phyloP scores from a whole-genome alignment of 2,888 invertebrate genomes.

The Odontothrips loti region DNA sequence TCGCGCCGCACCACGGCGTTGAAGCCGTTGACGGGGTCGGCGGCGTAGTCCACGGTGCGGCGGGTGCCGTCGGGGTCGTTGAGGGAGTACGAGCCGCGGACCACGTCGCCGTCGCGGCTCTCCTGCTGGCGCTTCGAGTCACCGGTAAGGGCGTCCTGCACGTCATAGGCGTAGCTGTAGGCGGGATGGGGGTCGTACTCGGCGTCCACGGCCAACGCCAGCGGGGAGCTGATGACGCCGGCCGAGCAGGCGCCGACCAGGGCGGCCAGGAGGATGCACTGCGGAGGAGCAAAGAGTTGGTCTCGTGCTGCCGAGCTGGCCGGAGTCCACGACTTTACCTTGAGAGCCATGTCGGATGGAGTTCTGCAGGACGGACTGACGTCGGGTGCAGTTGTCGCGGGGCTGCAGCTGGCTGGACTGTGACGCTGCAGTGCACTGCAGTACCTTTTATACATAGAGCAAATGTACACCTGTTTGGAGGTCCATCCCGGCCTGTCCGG shows the following conservation, averaged over 20 bases:
- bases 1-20: constrained; percentile 37
- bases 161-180: constrained; percentile 39
- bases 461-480: not conserved
- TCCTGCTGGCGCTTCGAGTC: constrained; percentile 39
- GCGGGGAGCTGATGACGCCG: constrained; percentile 33
- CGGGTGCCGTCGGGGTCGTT: constrained; percentile 39
- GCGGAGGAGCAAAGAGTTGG: constrained; percentile 29
- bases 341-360: not conserved
- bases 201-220: constrained; percentile 13
- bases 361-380: no score
- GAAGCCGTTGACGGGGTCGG: constrained; percentile 38
- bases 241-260: constrained; percentile 35
- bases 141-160: constrained; percentile 38
- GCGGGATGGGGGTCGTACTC: constrained; percentile 38
- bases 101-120: constrained; percentile 38
- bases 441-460: not conserved
- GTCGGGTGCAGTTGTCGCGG: not conserved
- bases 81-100: constrained; percentile 38
- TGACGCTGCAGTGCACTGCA: not conserved
- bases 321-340: not conserved
- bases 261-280: constrained; percentile 35
- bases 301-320: not conserved
- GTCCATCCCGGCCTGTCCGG: not conserved
- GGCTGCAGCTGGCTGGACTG: not conserved
- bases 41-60: constrained; percentile 39